Conservation (phyloP, 2,113 vertebrate genomes). For the Lycaon pictus region DNA sequence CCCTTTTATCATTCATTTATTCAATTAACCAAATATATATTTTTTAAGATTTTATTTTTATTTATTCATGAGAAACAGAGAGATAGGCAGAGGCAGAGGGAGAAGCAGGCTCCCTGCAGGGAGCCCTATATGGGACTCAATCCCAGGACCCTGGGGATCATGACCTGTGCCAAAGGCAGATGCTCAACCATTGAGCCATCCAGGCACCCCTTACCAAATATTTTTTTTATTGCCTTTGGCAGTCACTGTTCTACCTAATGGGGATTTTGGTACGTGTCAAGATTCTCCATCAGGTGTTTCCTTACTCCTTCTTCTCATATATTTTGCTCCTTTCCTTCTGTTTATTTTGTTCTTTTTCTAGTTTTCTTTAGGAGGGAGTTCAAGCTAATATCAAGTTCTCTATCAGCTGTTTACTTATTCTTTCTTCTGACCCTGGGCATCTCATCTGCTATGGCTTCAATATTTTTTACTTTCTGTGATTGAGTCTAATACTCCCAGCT, state of each 20-base stretch:
- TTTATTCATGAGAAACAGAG: too few species aligned
- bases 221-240: neutral
- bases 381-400: neutral
- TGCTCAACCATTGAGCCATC: too few species aligned
- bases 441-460: too few species aligned
- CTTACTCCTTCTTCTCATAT: neutral
- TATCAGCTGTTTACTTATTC: too few species aligned
- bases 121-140: too few species aligned
- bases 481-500: too few species aligned
- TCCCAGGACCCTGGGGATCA: too few species aligned
- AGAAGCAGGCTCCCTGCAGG: too few species aligned
- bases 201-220: neutral
- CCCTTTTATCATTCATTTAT: neutral
- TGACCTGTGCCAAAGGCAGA: too few species aligned
- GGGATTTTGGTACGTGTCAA: neutral
- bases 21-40: neutral
- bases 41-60: neutral
- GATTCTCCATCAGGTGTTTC: neutral
- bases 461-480: too few species aligned
- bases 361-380: neutral
- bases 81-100: too few species aligned
- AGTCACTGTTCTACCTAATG: neutral
- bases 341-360: slow-evolving; percentile 43
- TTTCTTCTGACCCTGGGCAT: too few species aligned
- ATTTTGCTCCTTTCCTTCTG: neutral